These are phyloP conservation scores for Rhogogaster chlorosoma DNA, from an alignment of 2,888 invertebrate species.

Conservation along the genomic window DNA sequence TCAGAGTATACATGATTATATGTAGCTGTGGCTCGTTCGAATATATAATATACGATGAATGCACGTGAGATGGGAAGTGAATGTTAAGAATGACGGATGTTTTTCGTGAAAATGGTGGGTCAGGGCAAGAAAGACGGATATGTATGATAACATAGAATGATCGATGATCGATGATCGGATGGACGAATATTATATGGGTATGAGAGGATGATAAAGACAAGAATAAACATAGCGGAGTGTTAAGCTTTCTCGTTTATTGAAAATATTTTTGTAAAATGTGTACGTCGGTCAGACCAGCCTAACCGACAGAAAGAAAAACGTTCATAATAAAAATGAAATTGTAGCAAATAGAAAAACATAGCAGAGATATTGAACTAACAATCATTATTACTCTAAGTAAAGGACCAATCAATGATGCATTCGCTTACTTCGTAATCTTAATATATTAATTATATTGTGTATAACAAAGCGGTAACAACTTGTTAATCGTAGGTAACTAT, in stretches of 20 bases:
- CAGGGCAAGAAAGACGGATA: background rate
- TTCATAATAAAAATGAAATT: slow-evolving; percentile 64
- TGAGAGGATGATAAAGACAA: slow-evolving; percentile 19
- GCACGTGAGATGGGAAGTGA: background rate
- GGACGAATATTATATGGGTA: background rate
- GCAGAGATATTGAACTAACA: slow-evolving; percentile 65
- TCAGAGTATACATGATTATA: background rate
- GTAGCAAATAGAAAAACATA: slow-evolving; percentile 68
- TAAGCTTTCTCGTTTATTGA: slow-evolving; percentile 75
- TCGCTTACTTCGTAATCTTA: slow-evolving; percentile 69
- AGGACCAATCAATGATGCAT: slow-evolving; percentile 73
- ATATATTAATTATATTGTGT: slow-evolving; percentile 77
- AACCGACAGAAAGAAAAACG: slow-evolving; percentile 71
- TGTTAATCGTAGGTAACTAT: slow-evolving; percentile 75
- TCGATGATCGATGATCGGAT: slow-evolving; percentile 4
- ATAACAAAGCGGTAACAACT: slow-evolving; percentile 77
- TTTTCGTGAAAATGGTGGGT: background rate
- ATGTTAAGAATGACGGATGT: background rate
- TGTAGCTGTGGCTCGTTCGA: background rate
- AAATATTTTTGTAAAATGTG: slow-evolving; percentile 76
- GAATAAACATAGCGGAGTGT: slow-evolving; percentile 63
- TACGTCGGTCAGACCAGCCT: slow-evolving; percentile 73
- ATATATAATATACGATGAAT: slow-evolving; percentile 1
- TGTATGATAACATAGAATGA: background rate
- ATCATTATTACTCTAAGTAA: slow-evolving; percentile 63